phyloP scores from a whole-genome alignment of 2,888 invertebrate species.

The Luperina testacea region DNA sequence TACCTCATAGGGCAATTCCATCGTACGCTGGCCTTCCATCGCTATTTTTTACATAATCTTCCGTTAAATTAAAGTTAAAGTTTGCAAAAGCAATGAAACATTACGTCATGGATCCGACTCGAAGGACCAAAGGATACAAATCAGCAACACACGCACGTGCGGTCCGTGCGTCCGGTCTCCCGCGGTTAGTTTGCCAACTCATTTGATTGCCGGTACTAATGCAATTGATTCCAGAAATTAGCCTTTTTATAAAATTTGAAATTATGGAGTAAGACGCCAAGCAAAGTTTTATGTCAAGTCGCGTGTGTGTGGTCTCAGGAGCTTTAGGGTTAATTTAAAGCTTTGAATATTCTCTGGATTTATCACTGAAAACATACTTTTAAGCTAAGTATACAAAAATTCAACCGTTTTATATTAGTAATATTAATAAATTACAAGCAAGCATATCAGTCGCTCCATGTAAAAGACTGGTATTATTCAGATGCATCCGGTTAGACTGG shows the following conservation, averaged over 20 bases:
- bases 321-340: not conserved
- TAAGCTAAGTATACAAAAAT: not conserved
- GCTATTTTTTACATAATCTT: not conserved
- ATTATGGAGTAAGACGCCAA: constrained; percentile 11
- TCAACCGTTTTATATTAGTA: not conserved
- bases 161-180: constrained; percentile 41
- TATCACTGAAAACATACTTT: not conserved
- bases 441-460: not conserved
- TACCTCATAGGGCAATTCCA: not conserved
- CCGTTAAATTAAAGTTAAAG: not conserved
- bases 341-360: not conserved
- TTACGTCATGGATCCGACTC: constrained; percentile 24
- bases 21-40: not conserved
- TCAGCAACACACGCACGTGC: constrained; percentile 46
- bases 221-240: constrained; percentile 33
- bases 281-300: constrained; percentile 1
- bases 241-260: constrained; percentile 20
- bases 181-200: constrained; percentile 15
- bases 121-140: constrained; percentile 26
- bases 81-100: constrained; percentile 6
- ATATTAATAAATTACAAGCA: not conserved
- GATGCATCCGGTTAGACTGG: not conserved
- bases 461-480: not conserved
- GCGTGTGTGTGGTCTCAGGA: not conserved
- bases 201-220: constrained; percentile 27